Conservation (phyloP, 2,797 vertebrate species). For the Alosa sapidissima region DNA sequence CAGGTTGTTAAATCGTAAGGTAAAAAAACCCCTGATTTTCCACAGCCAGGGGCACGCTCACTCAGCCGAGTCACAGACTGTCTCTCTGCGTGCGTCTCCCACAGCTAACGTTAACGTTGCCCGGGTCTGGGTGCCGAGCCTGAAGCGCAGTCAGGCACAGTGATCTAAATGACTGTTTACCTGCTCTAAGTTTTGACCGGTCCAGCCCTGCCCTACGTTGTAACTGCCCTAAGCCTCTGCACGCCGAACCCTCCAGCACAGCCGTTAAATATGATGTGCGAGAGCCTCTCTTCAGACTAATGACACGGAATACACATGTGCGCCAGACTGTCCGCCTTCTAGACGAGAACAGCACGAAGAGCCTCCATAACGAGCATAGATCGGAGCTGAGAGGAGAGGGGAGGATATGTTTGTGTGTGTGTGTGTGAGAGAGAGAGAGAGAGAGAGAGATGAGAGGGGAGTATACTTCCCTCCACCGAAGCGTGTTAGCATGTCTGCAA, state of each 20-base stretch:
- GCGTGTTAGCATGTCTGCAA: background rate
- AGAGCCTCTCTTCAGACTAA: background rate
- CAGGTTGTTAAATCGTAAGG: background rate
- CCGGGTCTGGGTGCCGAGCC: background rate
- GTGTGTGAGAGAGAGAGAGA: background rate
- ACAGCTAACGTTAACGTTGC: no score
- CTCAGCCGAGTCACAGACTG: background rate
- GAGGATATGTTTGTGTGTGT: background rate
- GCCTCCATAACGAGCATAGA: background rate
- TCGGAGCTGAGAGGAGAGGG: background rate
- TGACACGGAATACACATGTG: background rate
- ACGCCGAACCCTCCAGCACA: background rate
- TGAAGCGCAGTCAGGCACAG: no score
- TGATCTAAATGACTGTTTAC: conserved; percentile 15
- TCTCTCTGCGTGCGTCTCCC: background rate
- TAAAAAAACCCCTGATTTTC: no score
- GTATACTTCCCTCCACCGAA: background rate
- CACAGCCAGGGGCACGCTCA: background rate
- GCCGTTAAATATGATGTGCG: background rate
- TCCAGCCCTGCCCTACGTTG: no score
- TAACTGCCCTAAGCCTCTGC: background rate
- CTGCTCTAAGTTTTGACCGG: background rate
- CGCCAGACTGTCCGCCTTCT: background rate
- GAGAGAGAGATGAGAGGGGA: background rate
- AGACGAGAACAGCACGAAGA: background rate